These are phyloP conservation scores for Amphiura filiformis DNA, from an alignment of 35 echinoderm and acorn worm species.

Conservation along the genomic window DNA sequence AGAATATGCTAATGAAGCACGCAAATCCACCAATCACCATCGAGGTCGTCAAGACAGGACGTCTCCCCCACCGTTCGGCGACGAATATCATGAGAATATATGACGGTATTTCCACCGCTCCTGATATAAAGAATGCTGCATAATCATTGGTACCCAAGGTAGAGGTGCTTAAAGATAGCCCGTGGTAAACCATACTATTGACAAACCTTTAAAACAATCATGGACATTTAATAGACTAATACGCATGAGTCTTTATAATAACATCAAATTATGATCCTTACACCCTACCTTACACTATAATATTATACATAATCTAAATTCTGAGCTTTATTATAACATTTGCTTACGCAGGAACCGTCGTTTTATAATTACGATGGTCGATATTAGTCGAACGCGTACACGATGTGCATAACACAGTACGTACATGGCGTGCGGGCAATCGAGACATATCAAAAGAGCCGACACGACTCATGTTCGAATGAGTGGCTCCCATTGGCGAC, in stretches of 20 bases:
- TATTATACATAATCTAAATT: background rate
- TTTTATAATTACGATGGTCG: no score
- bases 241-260: background rate
- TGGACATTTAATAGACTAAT: background rate
- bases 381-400: no score
- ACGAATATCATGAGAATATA: conserved; percentile 43
- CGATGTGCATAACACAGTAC: no score
- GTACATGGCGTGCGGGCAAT: no score
- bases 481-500: no score
- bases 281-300: background rate
- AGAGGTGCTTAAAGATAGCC: conserved; percentile 62
- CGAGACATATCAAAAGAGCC: no score
- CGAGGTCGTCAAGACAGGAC: background rate
- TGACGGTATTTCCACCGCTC: conserved; percentile 74
- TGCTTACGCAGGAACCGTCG: no score
- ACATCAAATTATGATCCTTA: background rate
- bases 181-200: conserved; percentile 73
- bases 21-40: conserved; percentile 29
- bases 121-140: conserved; percentile 62
- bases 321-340: no score
- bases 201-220: no score
- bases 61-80: conserved; percentile 37
- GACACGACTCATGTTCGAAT: no score
- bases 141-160: conserved; percentile 59
- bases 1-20: background rate